A percentile compares a stretch with the other conserved stretches of the same genome.
Evolutionary conservation across 2,797 vertebrate species (phyloP).

Genomic region (Spinus olivaceus): DNA sequence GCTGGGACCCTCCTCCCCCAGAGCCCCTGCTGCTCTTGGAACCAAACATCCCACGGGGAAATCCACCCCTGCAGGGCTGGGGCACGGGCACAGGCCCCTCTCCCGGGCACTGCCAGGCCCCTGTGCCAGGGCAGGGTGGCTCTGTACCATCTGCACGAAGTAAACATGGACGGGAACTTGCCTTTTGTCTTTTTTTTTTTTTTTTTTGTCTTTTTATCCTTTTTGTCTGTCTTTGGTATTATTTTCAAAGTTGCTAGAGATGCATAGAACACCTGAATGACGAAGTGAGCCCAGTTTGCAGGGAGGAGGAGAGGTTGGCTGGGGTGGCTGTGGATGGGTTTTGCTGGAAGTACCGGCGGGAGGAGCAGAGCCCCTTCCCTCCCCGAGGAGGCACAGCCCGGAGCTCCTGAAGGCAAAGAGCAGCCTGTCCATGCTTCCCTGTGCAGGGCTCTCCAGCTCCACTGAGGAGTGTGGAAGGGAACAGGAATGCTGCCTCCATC

Average conservation of each 20-base stretch:
- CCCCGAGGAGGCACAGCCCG: background rate
- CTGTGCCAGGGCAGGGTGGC: background rate
- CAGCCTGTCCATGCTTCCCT: background rate
- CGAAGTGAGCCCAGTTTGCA: background rate
- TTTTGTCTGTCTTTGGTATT: conserved; percentile 87
- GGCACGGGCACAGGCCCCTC: background rate
- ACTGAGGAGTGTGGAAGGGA: background rate
- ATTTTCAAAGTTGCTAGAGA: conserved; percentile 80
- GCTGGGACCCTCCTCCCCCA: background rate
- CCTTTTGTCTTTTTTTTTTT: background rate
- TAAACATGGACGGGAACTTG: conserved; percentile 61
- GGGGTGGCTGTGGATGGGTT: background rate
- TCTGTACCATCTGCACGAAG: conserved; percentile 19
- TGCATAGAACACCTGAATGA: conserved; percentile 86
- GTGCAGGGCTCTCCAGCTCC: background rate
- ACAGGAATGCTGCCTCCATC: background rate
- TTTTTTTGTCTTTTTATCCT: background rate
- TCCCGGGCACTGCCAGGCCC: background rate
- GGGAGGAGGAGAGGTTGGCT: background rate
- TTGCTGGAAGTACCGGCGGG: background rate
- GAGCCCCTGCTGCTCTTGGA: background rate
- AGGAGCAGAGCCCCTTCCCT: background rate
- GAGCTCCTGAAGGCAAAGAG: background rate
- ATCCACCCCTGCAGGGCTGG: background rate
- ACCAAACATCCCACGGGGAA: background rate